phyloP scores from a whole-genome alignment of 2,888 invertebrate species.

The Tryphoninae sp. region DNA sequence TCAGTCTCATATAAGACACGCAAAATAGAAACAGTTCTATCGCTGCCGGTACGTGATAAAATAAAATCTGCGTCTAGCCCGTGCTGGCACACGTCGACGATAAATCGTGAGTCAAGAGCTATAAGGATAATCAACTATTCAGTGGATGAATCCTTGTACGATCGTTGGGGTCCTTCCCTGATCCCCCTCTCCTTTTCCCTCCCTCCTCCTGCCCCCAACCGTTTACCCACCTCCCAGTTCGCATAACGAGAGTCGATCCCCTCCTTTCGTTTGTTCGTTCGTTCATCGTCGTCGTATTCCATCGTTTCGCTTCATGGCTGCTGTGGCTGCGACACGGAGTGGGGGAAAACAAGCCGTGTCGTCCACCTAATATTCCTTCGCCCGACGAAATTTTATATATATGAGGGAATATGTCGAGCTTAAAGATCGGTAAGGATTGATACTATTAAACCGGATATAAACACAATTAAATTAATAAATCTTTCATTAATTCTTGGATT shows the following conservation, averaged over 20 bases:
- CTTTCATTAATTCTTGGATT: slow-evolving; percentile 25
- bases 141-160: slow-evolving; percentile 71
- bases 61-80: slow-evolving; percentile 10
- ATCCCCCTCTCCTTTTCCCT: slow-evolving; percentile 67
- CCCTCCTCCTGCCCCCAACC: slow-evolving; percentile 42
- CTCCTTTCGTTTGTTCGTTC: slow-evolving; percentile 41
- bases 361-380: slow-evolving; percentile 70
- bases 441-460: background rate
- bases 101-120: slow-evolving; percentile 28
- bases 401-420: slow-evolving; percentile 84
- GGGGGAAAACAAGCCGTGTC: slow-evolving; percentile 78
- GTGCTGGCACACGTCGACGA: slow-evolving; percentile 34
- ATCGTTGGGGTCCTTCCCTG: slow-evolving; percentile 69
- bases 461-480: background rate
- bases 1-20: background rate
- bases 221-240: slow-evolving; percentile 54
- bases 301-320: slow-evolving; percentile 72
- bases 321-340: slow-evolving; percentile 72
- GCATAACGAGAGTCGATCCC: slow-evolving; percentile 68
- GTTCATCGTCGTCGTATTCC: slow-evolving; percentile 69
- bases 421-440: slow-evolving; percentile 84
- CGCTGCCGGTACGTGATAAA: background rate
- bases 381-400: slow-evolving; percentile 72
- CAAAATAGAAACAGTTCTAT: background rate
- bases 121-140: slow-evolving; percentile 58